Conservation (phyloP, 2,797 vertebrate genomes). For the Streptopelia turtur region DNA sequence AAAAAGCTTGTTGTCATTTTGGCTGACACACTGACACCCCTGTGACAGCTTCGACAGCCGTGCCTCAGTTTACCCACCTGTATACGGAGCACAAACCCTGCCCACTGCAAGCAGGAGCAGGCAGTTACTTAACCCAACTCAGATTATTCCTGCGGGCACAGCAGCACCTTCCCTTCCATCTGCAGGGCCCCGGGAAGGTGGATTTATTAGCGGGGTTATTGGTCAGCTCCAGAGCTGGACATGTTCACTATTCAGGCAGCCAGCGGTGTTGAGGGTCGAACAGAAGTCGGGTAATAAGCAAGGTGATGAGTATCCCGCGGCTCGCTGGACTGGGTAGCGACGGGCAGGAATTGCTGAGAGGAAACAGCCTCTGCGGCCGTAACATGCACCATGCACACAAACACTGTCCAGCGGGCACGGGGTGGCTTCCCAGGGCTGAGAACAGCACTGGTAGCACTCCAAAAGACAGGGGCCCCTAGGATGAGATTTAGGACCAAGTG, state of each 20-base stretch:
- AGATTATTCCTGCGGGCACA: conserved; percentile 1
- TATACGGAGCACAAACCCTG: rapidly evolving
- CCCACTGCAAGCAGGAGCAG: neutral
- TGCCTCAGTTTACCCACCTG: neutral
- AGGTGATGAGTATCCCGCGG: conserved; percentile 12
- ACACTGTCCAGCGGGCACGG: rapidly evolving
- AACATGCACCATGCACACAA: neutral
- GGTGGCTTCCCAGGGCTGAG: neutral
- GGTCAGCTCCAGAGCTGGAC: neutral
- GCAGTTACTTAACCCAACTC: neutral
- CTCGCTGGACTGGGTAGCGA: neutral
- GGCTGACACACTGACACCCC: neutral
- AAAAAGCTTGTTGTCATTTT: neutral
- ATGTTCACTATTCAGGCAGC: neutral
- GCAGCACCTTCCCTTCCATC: conserved; percentile 12
- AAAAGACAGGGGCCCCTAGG: rapidly evolving
- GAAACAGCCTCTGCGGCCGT: neutral
- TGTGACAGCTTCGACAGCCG: rapidly evolving
- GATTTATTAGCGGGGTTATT: neutral
- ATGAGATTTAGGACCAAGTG: neutral
- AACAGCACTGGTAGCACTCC: neutral
- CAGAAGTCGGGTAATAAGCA: neutral
- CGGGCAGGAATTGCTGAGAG: neutral
- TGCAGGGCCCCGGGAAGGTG: neutral
- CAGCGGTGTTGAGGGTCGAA: neutral